Evolutionary conservation across 1,140 invertebrate species (phyloP), one percentile per base, ranked within the genome.

Genomic region (Lanistes nyassanus): DNA sequence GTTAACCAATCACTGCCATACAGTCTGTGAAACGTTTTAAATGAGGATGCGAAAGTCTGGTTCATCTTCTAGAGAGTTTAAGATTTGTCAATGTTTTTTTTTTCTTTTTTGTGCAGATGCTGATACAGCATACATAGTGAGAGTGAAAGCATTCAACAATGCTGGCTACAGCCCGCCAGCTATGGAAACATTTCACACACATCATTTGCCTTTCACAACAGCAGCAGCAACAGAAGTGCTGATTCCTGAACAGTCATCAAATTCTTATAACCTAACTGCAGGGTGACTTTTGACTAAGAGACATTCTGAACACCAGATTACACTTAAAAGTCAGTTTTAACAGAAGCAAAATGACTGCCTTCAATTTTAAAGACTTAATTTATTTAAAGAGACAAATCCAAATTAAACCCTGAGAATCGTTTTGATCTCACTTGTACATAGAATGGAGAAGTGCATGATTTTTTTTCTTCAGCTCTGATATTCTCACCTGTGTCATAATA

Each of bases 91-190:
- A 53, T 13, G n/a, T n/a, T n/a, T n/a, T n/a, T n/a, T n/a, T n/a
- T n/a, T 60, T 60, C 23, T 11, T 11, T 31, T 23, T 11, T 60
- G 11, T 60, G 56, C 56, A 60, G 56, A 11, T 60, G 56, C 56
- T 26, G 29, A 60, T 16, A 31, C 56, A 26, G n/a, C 56, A 53
- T 53, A 53, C 51, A 53, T 23, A 5, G 9, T 60, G 56, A 26
- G n/a, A 60, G 56, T 60, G 13, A 60, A 60, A 58, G 56, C 56
- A 29, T 58, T 58, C 56, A 58, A 58, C 56, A 29, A 58, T 16
- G 56, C 11, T 11, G 4, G 9, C 23, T 60, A 60, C 56, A 60
- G 56, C 23, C 56, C 29, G 0, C 23, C 56, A 60, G 56, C n/a
- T n/a, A 7, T 60, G 29, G 3, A 60, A 60, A 60, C 56, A 31